These are phyloP conservation scores for Polylopha cassiicola DNA, from an alignment of 2,888 invertebrate genomes.

Conservation along the genomic window DNA sequence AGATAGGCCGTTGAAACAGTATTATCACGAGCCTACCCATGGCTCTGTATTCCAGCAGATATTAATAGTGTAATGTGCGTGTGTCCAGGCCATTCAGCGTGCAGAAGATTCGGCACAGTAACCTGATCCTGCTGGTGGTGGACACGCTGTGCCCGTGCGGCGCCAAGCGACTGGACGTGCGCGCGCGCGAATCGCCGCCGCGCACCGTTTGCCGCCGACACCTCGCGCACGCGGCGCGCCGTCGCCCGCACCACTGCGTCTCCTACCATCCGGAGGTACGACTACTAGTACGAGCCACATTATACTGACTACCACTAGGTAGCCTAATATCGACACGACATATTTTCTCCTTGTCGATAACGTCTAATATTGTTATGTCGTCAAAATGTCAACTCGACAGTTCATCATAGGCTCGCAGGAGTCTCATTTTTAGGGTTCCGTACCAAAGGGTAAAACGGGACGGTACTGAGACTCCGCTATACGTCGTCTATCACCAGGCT, in stretches of 20 bases:
- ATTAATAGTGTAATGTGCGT: too few species aligned
- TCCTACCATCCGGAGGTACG: conserved; percentile 91
- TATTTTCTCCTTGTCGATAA: not conserved
- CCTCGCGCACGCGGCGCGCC: conserved; percentile 81
- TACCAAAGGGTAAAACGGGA: too few species aligned
- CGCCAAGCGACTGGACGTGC: conserved; percentile 89
- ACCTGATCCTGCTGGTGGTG: conserved; percentile 91
- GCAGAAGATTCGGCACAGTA: conserved; percentile 93
- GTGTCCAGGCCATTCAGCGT: conserved; percentile 89
- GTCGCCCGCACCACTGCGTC: conserved; percentile 87
- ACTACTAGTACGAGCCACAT: too few species aligned
- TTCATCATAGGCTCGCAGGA: too few species aligned
- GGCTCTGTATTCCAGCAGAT: too few species aligned
- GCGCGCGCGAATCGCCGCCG: conserved; percentile 82
- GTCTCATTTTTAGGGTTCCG: too few species aligned
- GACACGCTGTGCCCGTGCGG: conserved; percentile 93
- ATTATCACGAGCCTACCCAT: too few species aligned
- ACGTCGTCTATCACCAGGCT: too few species aligned
- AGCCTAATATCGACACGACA: not conserved
- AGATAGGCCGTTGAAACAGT: too few species aligned
- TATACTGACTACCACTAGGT: not conserved
- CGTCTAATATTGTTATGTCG: too few species aligned
- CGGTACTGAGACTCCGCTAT: too few species aligned
- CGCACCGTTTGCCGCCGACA: conserved; percentile 76
- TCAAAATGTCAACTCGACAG: too few species aligned